Evolutionary conservation across 1,140 invertebrate genomes (phyloP), one percentile per base, ranked within the genome.

Genomic region (Drosophila parabipectinata): DNA sequence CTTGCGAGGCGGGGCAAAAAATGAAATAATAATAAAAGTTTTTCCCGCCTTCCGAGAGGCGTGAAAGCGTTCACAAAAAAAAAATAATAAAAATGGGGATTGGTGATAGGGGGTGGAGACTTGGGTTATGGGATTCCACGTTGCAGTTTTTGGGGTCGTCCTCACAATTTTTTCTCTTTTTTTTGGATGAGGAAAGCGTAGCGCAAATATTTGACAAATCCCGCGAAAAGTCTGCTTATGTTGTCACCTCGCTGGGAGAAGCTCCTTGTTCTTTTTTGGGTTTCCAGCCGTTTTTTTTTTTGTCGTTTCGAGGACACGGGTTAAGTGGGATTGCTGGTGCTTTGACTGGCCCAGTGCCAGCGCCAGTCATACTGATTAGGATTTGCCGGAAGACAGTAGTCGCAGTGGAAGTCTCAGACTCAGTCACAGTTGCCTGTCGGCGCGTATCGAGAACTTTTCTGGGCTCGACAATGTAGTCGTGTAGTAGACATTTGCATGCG

Each of bases 191-290:
- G 82, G 66, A 71, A 62, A 85, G 83, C 82, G 82, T 85, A 72
- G 82, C 82, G 79, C 82, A 85, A 85, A 85, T 85, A 85, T 87
- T 85, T 85, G 82, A 85, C 82, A 85, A 85, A 85, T 87, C 82
- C 82, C 78, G 82, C 82, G 82, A 82, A 85, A 87, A 80, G 74
- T 76, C 82, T 83, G 82, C 81, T 87, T 85, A 85, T 87, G 82
- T 85, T 85, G 81, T 84, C 81, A 84, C 61, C 82, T 73, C 74
- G 58, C 72, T 72, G 53, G 55, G 51, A 56, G 66, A 41, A 44
- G 41, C 14, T 57, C 56, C 50, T 58, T 34, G 28, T 34, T 21
- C 51, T 53, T 10, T 32, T 32, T 18, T 18, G n/a, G 21, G 14
- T 51, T 50, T 9, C 7, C 12, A 32, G 32, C 10, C 9, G 2